These are phyloP conservation scores for Prosapia bicincta DNA, from an alignment of 2,888 invertebrate genomes.

Conservation along the genomic window DNA sequence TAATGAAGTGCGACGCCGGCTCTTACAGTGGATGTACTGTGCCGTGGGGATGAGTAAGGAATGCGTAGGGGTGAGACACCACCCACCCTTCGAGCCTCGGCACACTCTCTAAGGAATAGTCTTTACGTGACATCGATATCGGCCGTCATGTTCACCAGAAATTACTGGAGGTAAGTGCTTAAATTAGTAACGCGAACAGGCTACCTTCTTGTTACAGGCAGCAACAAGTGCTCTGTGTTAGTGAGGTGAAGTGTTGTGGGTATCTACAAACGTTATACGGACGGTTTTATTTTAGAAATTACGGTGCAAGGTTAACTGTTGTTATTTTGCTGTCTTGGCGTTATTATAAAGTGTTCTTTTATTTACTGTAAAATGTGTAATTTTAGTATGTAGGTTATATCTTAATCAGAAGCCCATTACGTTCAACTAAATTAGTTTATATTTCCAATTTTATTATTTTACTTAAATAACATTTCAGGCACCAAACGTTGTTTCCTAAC, in stretches of 20 bases:
- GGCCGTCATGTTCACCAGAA: background rate
- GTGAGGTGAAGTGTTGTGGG: background rate
- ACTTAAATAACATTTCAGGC: too few relatives aligned
- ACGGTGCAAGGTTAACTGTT: too few relatives aligned
- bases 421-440: too few relatives aligned
- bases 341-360: too few relatives aligned
- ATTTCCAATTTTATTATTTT: too few relatives aligned
- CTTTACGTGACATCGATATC: background rate
- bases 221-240: background rate
- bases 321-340: too few relatives aligned
- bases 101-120: constrained; percentile 1
- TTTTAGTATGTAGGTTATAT: too few relatives aligned
- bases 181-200: background rate
- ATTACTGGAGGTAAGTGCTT: background rate
- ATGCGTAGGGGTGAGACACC: background rate
- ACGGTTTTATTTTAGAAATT: too few relatives aligned
- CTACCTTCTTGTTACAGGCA: background rate
- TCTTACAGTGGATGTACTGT: background rate
- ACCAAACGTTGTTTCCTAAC: too few relatives aligned
- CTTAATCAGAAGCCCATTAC: too few relatives aligned
- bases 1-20: background rate
- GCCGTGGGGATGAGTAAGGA: background rate
- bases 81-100: background rate
- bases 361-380: too few relatives aligned
- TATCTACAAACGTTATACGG: too few relatives aligned